Percentiles rank a stretch among this genome's conserved stretches.
phyloP scores from a whole-genome alignment of 1,140 invertebrate genomes.

The Brachionus rotundiformis region DNA sequence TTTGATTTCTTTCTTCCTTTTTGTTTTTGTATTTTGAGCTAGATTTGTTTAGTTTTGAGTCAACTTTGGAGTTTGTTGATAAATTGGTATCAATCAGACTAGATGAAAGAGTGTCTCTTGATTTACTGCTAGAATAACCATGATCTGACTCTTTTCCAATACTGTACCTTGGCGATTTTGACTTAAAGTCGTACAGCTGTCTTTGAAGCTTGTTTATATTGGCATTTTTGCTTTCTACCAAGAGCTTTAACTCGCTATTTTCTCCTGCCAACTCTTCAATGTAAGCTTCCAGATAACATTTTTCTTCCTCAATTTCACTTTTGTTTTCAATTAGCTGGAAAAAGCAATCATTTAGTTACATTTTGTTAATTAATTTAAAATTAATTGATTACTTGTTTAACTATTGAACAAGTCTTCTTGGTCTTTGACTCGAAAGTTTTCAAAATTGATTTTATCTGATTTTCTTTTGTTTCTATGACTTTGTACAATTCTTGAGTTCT shows the following conservation, averaged over 20 bases:
- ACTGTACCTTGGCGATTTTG: constrained; percentile 28
- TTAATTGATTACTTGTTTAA: constrained; percentile 3
- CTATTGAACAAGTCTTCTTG: constrained; percentile 7
- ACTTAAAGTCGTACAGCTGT: constrained; percentile 26
- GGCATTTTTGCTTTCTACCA: constrained; percentile 23
- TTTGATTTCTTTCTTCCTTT: constrained; percentile 45
- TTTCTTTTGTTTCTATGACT: constrained; percentile 41
- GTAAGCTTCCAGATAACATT: neutral
- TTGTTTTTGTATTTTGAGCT: constrained; percentile 11
- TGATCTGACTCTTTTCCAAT: constrained; percentile 40
- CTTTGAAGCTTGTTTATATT: constrained; percentile 6
- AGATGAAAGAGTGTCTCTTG: constrained; percentile 24
- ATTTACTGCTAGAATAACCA: constrained; percentile 45
- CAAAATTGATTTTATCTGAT: constrained; percentile 25
- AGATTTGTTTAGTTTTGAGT: neutral
- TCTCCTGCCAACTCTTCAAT: neutral
- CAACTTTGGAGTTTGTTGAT: neutral
- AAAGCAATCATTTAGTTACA: neutral
- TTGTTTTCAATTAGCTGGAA: constrained; percentile 43
- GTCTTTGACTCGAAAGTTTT: constrained; percentile 14
- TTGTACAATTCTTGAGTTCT: constrained; percentile 27
- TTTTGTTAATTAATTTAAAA: neutral
- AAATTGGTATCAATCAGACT: constrained; percentile 40
- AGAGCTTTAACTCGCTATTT: constrained; percentile 30
- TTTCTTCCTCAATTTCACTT: constrained; percentile 27